A percentile compares a stretch with the other conserved stretches of the same genome.
phyloP scores from a whole-genome alignment of 1,140 invertebrate species.

The Drosophila nigrodunni region DNA sequence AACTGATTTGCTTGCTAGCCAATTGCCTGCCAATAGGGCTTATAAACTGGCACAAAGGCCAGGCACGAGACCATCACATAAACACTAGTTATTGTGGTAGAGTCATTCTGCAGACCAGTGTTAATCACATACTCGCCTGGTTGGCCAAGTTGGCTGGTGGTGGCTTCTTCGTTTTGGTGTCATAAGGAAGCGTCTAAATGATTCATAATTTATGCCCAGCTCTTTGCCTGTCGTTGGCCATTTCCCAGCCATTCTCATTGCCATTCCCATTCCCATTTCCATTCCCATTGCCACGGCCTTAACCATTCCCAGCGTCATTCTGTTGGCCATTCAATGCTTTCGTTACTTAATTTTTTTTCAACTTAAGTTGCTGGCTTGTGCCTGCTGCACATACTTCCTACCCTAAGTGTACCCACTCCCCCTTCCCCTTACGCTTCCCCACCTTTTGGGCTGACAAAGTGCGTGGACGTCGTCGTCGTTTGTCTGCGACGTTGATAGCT shows the following conservation, averaged over 20 bases:
- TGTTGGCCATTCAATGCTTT: conserved; percentile 71
- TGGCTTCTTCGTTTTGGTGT: conserved; percentile 70
- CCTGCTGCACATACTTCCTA: conserved; percentile 24
- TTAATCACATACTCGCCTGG: conserved; percentile 38
- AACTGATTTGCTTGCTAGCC: conserved; percentile 30
- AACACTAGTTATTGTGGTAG: conserved; percentile 62
- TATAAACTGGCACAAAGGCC: conserved; percentile 51
- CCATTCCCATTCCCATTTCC: conserved; percentile 22
- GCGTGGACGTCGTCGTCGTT: conserved; percentile 64
- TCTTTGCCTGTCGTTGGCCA: conserved; percentile 48
- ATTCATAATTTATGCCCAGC: conserved; percentile 82
- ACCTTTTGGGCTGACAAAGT: conserved; percentile 60
- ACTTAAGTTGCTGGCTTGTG: conserved; percentile 67
- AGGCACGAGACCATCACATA: conserved; percentile 55
- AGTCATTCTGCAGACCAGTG: conserved; percentile 17
- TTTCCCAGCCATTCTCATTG: conserved; percentile 13
- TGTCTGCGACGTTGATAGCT: conserved; percentile 74
- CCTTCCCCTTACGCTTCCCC: neutral
- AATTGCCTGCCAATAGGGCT: conserved; percentile 52
- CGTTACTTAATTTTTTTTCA: conserved; percentile 78
- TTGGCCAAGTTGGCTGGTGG: conserved; percentile 19
- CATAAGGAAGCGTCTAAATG: conserved; percentile 84
- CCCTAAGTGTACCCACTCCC: neutral
- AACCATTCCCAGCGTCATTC: conserved; percentile 54
- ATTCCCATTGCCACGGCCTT: conserved; percentile 26